Evolutionary conservation across 2,113 vertebrate species (phyloP).

Genomic region (Stegostoma tigrinum): DNA sequence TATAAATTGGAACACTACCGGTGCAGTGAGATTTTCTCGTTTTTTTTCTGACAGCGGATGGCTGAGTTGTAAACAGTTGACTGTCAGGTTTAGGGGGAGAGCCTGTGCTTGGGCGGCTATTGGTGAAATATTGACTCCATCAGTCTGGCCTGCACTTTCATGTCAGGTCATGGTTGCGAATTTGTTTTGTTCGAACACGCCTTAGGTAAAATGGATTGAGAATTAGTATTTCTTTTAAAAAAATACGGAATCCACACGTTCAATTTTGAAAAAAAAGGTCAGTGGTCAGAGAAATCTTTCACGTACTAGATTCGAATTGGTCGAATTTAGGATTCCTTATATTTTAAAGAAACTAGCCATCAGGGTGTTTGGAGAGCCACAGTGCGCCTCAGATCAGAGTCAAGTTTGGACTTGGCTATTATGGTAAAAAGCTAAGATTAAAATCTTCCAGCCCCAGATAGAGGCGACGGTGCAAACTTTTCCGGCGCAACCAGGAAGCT

Average conservation of each 20-base stretch:
- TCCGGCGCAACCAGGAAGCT: not conserved
- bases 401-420: not conserved
- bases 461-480: not conserved
- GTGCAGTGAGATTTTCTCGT: not conserved
- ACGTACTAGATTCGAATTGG: not conserved
- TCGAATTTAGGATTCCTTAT: not conserved
- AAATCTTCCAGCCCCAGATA: not conserved
- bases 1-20: not conserved
- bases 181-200: not conserved
- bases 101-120: not conserved
- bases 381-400: no score
- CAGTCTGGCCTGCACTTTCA: not conserved
- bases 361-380: no score
- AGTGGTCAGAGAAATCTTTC: not conserved
- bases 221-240: not conserved
- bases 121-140: not conserved
- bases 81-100: not conserved
- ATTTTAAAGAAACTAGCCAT: not conserved
- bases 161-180: not conserved
- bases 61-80: not conserved
- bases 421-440: not conserved
- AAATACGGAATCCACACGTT: not conserved
- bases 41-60: not conserved
- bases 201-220: not conserved
- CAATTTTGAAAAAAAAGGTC: not conserved